Base-by-base conservation (phyloP, 2,888 invertebrate species). In the Neelides folsomi region DNA sequence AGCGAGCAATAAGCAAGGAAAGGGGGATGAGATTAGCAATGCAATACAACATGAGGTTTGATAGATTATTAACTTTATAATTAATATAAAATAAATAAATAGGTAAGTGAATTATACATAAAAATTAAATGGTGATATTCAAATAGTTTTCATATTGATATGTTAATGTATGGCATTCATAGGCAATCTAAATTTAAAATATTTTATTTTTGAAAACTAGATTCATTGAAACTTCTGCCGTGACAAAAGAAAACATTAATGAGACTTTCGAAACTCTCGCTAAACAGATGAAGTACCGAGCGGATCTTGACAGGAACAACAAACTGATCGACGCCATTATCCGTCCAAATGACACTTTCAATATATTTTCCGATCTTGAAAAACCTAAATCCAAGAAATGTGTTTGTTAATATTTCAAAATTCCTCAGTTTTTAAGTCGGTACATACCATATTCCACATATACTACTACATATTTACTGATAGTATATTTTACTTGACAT, bases 141-240 rank as follows among this genome's bases (percentile, higher is more conserved):
- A 12, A 8, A 9, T 10, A 13, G 41, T 13, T 12, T 41, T 41
- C 15, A 8, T 47, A 10, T 16, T 2, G 12, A n/a, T 40, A 27
- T 16, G n/a, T 45, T 15, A 47, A 18, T 48, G 39, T n/a, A 13
- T 35, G 27, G 40, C 27, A n/a, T 40, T 8, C 7, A 10, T 10
- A 51, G 37, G 16, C 45, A 15, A 18, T 27, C 3, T 16, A 44
- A n/a, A 15, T 37, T 13, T 46, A 40, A 27, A 3, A 50, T 42
- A 1, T 47, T 44, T 38, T 18, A 37, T 43, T 5, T 34, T 51
- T n/a, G 18, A 20, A 36, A 12, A 12, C 10, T 45, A 59, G 59
- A 51, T 55, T 54, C 35, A 51, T 47, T 18, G 59, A 59, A 52
- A 45, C 52, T 1, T 57, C 57, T 36, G 59, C 59, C n/a, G 54